These are phyloP conservation scores for Corythornis cristatus DNA, from an alignment of 2,113 vertebrate genomes.

Conservation along the genomic window DNA sequence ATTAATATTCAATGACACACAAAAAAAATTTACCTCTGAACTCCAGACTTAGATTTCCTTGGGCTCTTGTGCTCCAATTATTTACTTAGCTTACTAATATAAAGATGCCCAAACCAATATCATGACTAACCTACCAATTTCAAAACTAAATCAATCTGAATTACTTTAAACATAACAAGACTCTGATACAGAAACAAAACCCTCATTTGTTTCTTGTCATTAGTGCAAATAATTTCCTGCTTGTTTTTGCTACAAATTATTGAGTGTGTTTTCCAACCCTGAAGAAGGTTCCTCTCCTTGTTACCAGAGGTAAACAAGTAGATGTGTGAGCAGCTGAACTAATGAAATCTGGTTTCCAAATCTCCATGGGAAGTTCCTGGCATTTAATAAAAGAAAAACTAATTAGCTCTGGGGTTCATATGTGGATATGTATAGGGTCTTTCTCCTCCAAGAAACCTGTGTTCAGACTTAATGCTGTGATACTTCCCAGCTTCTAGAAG, in stretches of 20 bases:
- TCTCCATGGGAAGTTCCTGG: neutral
- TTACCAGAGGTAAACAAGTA: neutral
- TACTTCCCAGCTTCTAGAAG: neutral
- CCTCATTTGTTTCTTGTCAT: conserved; percentile 10
- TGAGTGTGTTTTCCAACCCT: neutral
- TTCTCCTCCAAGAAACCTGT: neutral
- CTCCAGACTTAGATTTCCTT: conserved; percentile 1
- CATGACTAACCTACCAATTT: conserved; percentile 18
- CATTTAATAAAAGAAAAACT: neutral
- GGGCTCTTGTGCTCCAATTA: conserved; percentile 20
- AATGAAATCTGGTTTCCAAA: neutral
- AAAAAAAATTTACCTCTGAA: conserved; percentile 21
- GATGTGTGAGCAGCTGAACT: neutral
- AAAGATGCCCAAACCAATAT: conserved; percentile 16
- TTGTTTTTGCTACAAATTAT: conserved; percentile 31
- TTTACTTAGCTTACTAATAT: conserved; percentile 34
- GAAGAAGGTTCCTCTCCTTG: neutral
- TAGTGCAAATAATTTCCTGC: conserved; percentile 17
- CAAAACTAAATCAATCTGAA: conserved; percentile 25
- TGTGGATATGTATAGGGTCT: neutral
- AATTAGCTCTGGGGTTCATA: conserved; percentile 1
- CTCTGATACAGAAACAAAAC: neutral
- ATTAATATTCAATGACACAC: conserved; percentile 66
- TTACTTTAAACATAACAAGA: neutral
- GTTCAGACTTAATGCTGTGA: neutral